Conservation (phyloP, 2,888 invertebrate species). For the Eilema depressum region DNA sequence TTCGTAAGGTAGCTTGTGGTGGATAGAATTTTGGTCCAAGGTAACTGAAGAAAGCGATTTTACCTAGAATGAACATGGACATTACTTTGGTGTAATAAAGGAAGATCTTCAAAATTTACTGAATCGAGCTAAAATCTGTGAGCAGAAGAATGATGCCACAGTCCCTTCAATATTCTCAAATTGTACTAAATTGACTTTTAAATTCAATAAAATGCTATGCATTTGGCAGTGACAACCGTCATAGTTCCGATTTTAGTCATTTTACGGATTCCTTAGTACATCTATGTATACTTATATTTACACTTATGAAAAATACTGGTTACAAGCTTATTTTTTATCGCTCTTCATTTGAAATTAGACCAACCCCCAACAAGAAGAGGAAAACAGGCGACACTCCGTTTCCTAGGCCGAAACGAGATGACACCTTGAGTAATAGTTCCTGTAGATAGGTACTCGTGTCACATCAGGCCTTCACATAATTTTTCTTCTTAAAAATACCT, state of each 20-base stretch:
- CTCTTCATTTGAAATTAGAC: slow-evolving; percentile 31
- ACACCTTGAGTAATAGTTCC: slow-evolving; percentile 80
- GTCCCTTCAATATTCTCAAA: too few relatives aligned
- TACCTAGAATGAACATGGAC: too few relatives aligned
- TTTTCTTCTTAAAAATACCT: slow-evolving; percentile 74
- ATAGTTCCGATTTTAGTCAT: too few relatives aligned
- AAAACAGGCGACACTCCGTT: slow-evolving; percentile 65
- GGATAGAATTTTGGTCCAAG: slow-evolving; percentile 32
- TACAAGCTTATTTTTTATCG: background rate
- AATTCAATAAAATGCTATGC: too few relatives aligned
- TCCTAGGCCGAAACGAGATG: slow-evolving; percentile 70
- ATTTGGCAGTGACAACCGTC: too few relatives aligned
- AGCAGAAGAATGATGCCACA: too few relatives aligned
- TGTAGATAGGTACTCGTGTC: slow-evolving; percentile 73
- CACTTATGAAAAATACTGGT: too few relatives aligned
- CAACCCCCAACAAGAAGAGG: slow-evolving; percentile 47
- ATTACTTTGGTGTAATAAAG: background rate
- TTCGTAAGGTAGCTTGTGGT: slow-evolving; percentile 55
- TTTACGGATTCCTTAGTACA: too few relatives aligned
- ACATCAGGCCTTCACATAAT: slow-evolving; percentile 71
- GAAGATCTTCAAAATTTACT: too few relatives aligned
- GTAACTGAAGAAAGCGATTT: background rate
- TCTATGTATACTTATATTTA: too few relatives aligned
- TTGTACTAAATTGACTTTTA: too few relatives aligned
- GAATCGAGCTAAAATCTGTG: too few relatives aligned